Conservation (phyloP, 2,113 vertebrate genomes). For the Ophthalmolycus amberensis region DNA sequence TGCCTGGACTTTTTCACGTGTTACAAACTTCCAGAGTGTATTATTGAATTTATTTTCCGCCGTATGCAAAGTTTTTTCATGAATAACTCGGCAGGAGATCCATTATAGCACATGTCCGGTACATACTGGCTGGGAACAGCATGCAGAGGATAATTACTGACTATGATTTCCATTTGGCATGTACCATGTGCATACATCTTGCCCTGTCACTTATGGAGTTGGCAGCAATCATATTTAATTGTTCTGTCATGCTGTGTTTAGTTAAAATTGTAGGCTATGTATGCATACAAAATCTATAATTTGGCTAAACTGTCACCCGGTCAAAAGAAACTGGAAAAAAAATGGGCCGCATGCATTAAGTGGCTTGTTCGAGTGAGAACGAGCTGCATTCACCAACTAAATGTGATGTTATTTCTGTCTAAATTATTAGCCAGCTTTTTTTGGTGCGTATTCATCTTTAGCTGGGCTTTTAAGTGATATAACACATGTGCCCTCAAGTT, state of each 20-base stretch:
- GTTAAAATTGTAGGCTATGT: background rate
- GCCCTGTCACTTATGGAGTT: background rate
- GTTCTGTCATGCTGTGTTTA: background rate
- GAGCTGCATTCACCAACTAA: no score
- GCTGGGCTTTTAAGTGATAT: constrained; percentile 27
- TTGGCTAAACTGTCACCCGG: no score
- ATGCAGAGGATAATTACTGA: background rate
- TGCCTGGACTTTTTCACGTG: background rate
- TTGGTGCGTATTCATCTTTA: constrained; percentile 34
- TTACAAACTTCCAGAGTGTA: background rate
- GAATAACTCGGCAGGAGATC: background rate
- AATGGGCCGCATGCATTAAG: no score
- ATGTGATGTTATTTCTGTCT: no score
- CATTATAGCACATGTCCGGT: background rate
- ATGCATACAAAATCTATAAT: no score
- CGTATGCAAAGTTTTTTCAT: background rate
- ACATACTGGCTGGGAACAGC: background rate
- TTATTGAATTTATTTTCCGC: background rate
- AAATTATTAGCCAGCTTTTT: constrained; percentile 20
- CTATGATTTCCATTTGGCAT: background rate
- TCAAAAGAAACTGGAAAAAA: no score
- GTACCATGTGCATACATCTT: background rate
- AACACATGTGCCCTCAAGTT: constrained; percentile 8
- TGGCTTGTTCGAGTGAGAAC: no score
- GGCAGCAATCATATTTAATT: background rate